These are phyloP conservation scores for Puma concolor DNA, from an alignment of 2,113 vertebrate genomes.

Conservation along the genomic window DNA sequence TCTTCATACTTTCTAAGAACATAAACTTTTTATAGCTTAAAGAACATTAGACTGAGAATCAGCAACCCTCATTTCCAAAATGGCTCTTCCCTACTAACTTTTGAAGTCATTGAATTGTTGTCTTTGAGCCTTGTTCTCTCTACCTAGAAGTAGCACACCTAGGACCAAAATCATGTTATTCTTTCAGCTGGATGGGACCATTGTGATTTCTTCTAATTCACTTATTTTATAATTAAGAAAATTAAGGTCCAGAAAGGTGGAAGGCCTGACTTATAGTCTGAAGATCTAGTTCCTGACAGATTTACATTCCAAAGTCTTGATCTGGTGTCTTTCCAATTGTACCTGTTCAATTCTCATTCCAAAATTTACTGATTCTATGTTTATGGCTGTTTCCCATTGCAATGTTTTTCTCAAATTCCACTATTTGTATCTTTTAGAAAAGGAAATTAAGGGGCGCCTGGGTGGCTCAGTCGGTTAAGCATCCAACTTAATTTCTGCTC, in stretches of 20 bases:
- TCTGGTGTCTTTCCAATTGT: not conserved
- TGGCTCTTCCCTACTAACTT: not conserved
- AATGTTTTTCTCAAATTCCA: conserved; percentile 34
- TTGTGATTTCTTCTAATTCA: not conserved
- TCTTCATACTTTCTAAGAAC: not conserved
- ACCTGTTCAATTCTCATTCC: not conserved
- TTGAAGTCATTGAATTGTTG: not conserved
- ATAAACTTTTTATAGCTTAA: not conserved
- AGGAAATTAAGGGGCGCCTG: not conserved
- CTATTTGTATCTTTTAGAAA: not conserved
- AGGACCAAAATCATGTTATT: conserved; percentile 2
- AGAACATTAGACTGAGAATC: not conserved
- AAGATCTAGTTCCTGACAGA: not conserved
- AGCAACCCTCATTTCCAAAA: not conserved
- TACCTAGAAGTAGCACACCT: not conserved
- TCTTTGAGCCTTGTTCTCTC: not conserved
- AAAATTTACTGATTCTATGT: not conserved
- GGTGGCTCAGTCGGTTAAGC: too few relatives aligned
- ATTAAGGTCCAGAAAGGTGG: not conserved
- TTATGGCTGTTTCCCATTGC: not conserved
- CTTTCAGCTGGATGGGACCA: not conserved
- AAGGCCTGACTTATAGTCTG: not conserved
- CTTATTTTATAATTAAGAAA: not conserved
- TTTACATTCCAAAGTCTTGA: not conserved
- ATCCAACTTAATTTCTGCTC: too few relatives aligned